Conservation (phyloP, 2,797 vertebrate species). For the Nannoperca australis region DNA sequence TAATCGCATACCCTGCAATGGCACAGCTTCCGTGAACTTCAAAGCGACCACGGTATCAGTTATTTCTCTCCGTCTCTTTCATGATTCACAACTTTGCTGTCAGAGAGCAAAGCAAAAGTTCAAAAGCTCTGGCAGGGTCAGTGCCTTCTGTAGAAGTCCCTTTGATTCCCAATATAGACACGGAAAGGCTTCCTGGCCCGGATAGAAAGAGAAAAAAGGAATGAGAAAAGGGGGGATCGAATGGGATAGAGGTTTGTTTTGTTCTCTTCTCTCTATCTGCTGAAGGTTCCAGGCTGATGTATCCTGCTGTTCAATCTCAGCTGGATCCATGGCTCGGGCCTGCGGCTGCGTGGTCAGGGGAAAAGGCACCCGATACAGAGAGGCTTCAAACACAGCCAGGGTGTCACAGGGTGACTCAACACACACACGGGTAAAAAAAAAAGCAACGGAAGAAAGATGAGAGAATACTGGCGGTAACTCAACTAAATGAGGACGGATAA, state of each 20-base stretch:
- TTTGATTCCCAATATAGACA: constrained; percentile 79
- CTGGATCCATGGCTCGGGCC: constrained; percentile 50
- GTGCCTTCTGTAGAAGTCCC: constrained; percentile 50
- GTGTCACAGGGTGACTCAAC: constrained; percentile 12
- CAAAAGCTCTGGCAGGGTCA: constrained; percentile 65
- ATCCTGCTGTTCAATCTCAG: constrained; percentile 71
- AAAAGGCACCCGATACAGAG: constrained; percentile 31
- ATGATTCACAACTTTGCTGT: constrained; percentile 51
- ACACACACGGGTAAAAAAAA: constrained; percentile 5
- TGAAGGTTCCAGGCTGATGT: constrained; percentile 59
- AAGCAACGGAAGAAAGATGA: background rate
- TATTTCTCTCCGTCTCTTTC: constrained; percentile 21
- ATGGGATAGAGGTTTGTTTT: constrained; percentile 73
- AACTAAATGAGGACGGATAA: background rate
- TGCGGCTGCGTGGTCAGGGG: constrained; percentile 8
- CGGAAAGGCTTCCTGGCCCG: constrained; percentile 61
- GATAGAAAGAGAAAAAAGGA: constrained; percentile 57
- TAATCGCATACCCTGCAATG: background rate
- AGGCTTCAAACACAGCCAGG: constrained; percentile 26
- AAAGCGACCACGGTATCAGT: constrained; percentile 38
- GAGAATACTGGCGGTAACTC: background rate
- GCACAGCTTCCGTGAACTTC: constrained; percentile 25
- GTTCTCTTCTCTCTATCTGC: constrained; percentile 63
- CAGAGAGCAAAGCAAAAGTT: constrained; percentile 61
- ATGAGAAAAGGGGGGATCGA: constrained; percentile 69